phyloP scores from a whole-genome alignment of 1,140 invertebrate species.

The Lysiphlebus fabarum region DNA sequence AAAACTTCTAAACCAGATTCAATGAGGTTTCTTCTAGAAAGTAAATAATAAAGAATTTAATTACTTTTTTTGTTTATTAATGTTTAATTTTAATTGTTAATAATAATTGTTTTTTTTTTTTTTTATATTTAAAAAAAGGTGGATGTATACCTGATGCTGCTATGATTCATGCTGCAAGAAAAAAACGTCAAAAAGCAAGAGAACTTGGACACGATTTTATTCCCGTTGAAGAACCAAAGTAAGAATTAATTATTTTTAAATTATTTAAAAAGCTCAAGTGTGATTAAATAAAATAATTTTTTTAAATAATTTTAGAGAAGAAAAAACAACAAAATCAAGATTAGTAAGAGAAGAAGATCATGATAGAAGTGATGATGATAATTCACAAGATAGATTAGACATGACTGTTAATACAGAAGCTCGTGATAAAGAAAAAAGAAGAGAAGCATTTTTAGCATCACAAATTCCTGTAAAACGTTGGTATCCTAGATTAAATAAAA shows the following conservation, averaged over 20 bases:
- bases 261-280: background rate
- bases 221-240: constrained; percentile 68
- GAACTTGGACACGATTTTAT: constrained; percentile 76
- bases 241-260: constrained; percentile 22
- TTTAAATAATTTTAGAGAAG: constrained; percentile 40
- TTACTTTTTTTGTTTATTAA: constrained; percentile 10
- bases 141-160: constrained; percentile 94
- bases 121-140: constrained; percentile 53
- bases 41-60: constrained; percentile 41
- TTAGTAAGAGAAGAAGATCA: constrained; percentile 85
- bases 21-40: constrained; percentile 70
- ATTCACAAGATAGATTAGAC: constrained; percentile 73
- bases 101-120: constrained; percentile 16
- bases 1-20: constrained; percentile 59
- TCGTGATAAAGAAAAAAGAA: constrained; percentile 71
- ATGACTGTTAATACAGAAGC: constrained; percentile 74
- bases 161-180: constrained; percentile 91
- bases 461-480: constrained; percentile 64
- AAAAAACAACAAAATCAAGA: constrained; percentile 56
- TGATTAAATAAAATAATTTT: constrained; percentile 4
- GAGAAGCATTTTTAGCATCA: constrained; percentile 78
- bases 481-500: constrained; percentile 30
- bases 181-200: constrained; percentile 83
- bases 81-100: background rate
- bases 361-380: constrained; percentile 69